Conservation (phyloP, 2,888 invertebrate species). For the Sycophila texana region DNA sequence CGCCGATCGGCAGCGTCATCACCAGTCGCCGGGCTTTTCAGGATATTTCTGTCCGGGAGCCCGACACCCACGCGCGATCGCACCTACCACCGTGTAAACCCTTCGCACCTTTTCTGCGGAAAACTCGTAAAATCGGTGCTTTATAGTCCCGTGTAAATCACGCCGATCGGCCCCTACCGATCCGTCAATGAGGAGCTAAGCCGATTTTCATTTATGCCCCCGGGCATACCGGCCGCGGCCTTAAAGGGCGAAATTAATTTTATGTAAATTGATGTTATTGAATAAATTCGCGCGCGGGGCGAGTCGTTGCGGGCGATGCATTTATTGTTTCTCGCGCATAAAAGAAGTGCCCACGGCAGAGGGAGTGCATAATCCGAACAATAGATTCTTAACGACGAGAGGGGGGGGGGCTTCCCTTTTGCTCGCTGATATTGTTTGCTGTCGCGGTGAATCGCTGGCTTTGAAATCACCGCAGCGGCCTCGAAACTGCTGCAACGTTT, state of each 20-base stretch:
- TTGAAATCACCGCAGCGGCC: background rate
- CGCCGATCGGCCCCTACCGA: too few relatives aligned
- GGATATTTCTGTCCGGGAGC: too few relatives aligned
- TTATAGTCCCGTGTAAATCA: background rate
- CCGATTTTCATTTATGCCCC: background rate
- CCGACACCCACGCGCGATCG: conserved; percentile 9
- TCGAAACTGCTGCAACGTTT: conserved; percentile 14
- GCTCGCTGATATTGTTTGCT: conserved; percentile 16
- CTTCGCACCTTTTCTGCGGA: background rate
- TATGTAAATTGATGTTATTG: background rate
- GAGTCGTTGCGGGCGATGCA: background rate
- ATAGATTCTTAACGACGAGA: conserved; percentile 15
- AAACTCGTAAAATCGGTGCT: conserved; percentile 10
- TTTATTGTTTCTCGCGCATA: conserved; percentile 6
- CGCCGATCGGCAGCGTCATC: too few relatives aligned
- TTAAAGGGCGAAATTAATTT: background rate
- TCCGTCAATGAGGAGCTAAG: conserved; percentile 1
- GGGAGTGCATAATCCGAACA: conserved; percentile 31
- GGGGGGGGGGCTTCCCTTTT: background rate
- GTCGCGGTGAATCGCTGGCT: background rate
- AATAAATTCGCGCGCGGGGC: background rate
- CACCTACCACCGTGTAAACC: background rate
- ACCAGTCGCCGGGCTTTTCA: too few relatives aligned
- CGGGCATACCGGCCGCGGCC: background rate
- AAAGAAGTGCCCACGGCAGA: background rate